Evolutionary conservation across 1,140 invertebrate genomes (phyloP), one percentile per base, ranked within the genome.

Genomic region (Drosophila takahashii): DNA sequence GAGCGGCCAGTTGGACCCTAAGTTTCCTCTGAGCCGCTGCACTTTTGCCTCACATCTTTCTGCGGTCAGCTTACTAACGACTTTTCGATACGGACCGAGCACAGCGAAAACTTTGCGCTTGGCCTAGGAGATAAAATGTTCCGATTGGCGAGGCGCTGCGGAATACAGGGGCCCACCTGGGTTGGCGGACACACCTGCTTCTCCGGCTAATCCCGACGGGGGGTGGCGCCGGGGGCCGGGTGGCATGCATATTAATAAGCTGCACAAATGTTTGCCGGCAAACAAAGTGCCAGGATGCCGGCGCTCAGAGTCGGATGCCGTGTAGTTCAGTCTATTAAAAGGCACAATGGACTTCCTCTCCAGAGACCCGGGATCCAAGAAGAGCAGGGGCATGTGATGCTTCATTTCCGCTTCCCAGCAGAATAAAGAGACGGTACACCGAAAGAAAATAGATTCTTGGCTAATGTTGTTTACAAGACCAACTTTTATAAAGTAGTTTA

Each of bases 41-140:
- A 42, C 37, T 69, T 66, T 59, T 13, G 66, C 37, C 73, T 77
- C 67, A 66, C 79, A 50, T 83, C 51, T 67, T 79, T 74, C 71
- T 86, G 83, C 60, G 81, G 81, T 86, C 81, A 86, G 81, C 81
- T 86, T 86, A 81, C 81, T 75, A 86, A 86, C 81, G 81, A 81
- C 81, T 86, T 86, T 86, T 78, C 81, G 83, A 86, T 86, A 86
- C 74, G 78, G 44, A 76, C 74, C 75, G 56, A 48, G 52, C 34
- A 56, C 65, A 44, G 51, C 36, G n/a, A 61, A 81, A 86, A 87
- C 53, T 86, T 81, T 75, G 50, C 48, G 57, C 59, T 81, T 86
- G 67, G 67, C 77, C 69, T 64, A 67, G 78, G 41, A 85, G 83
- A 85, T 85, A 85, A 85, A 81, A 85, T 81, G 72, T 67, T 53